Evolutionary conservation across 2,113 vertebrate species (phyloP), one percentile per base, ranked within the genome.

Genomic region (Cyanistes caeruleus): DNA sequence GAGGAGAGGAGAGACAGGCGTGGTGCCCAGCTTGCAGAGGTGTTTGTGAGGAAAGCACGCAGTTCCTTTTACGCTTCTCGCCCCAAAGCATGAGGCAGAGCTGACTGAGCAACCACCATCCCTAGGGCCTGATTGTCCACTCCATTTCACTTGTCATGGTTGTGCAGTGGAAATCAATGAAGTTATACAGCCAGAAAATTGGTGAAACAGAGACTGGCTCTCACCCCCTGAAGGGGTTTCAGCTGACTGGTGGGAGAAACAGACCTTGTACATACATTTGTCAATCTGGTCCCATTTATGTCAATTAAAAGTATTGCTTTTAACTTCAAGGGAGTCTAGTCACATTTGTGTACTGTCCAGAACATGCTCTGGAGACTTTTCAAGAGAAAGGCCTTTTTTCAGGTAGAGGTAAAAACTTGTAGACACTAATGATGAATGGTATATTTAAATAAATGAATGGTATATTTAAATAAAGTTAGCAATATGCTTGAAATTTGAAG

Each of bases 171-270:
- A 94, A 95, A 94, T 96, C 90, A 85, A 76, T 95, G 70, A 90
- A 94, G 65, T 76, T 79, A 83, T 14, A 85, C 49, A 90, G 70
- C 44, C 74, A 91, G 82, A 93, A 97, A 97, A 93, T 58, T 87
- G 90, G 75, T 88, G 82, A 90, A 96, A 93, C 6, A 18, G 65
- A 87, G 70, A 88, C 63, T 43, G 67, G 59, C 4, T 31, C 25
- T 79, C n/a, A 12, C 15, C 56, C 82, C 74, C 78, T 51, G 41
- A 69, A 94, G 73, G 23, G 53, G 41, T 62, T 93, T 69, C 62
- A 33, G 49, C 75, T 91, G 88, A 73, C 28, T 85, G 75, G n/a
- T 82, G 37, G n/a, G 14, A 93, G 55, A 91, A 96, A 84, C 76
- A 80, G 89, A 20, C 64, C 51, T 52, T 58, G 56, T 63, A 82